Base-by-base conservation (phyloP, 2,888 invertebrate genomes). In the Phengaris arion region DNA sequence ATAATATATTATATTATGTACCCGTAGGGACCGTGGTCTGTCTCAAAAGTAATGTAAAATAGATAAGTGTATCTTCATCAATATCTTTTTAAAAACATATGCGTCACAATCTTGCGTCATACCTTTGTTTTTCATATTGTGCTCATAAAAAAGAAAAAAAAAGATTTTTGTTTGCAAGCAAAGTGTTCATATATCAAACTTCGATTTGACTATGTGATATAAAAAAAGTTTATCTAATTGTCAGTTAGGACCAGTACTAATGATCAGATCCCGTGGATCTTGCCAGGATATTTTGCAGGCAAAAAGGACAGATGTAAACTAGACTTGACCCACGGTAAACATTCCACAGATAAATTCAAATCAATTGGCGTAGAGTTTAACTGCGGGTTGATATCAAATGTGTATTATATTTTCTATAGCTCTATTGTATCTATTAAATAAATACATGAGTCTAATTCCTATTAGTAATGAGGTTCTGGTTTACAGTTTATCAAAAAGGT, bases 61-160 rank as follows among this genome's bases (percentile, higher is more conserved):
- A 45, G 54, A 72, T 72, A 54, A 15, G 12, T 51, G 22, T 69
- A 54, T 54, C 54, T 12, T 13, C 35, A 13, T 48, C 51, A 69
- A 72, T 64, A 54, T 52, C 35, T 12, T 70, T 9, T 70, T 2
- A 70, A 70, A 70, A 13, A 15, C 51, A 70, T 12, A 35, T 54
- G 72, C 52, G 54, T 48, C 48, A 48, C 64, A 12, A 64, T 35
- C 35, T 45, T 69, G n/a, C 48, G 69, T 48, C 46, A 69, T 69
- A 13, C 68, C 12, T 69, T 69, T 48, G 48, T 69, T 45, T 64
- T 64, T 35, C 35, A 6, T 35, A 64, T 35, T 35, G 22, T 35
- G 35, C 22, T 35, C 10, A 12, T 64, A 64, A 35, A 52, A 52
- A 35, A 64, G 64, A 64, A 64, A 64, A 10, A 9, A 64, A 64